These are phyloP conservation scores for Galeruca laticollis DNA, from an alignment of 2,888 invertebrate species.

Conservation along the genomic window DNA sequence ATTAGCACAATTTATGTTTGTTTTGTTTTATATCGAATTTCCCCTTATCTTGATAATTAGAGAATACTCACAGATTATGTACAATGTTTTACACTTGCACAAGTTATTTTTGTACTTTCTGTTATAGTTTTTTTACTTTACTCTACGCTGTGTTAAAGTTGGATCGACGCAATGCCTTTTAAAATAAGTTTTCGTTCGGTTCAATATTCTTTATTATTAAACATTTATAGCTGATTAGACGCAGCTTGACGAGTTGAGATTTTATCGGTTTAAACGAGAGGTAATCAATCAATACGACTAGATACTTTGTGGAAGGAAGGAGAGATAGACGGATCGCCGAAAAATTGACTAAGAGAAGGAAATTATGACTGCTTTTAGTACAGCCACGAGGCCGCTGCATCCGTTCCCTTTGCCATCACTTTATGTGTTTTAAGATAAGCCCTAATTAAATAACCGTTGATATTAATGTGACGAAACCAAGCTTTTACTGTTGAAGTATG, in stretches of 20 bases:
- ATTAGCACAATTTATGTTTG: no score
- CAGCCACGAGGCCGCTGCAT: not conserved
- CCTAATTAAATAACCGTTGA: conserved; percentile 17
- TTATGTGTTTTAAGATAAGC: conserved; percentile 1
- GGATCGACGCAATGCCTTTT: not conserved
- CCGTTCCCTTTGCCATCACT: not conserved
- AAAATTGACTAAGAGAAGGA: conserved; percentile 12
- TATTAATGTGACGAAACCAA: not conserved
- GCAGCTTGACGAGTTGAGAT: conserved; percentile 15
- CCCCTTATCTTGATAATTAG: no score
- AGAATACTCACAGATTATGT: no score
- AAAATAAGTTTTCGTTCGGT: not conserved
- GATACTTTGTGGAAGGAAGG: not conserved
- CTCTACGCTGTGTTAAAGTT: no score
- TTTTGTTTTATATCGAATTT: no score
- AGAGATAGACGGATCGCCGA: conserved; percentile 10
- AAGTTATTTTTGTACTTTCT: no score
- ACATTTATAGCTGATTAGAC: conserved; percentile 25
- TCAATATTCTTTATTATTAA: conserved; percentile 6
- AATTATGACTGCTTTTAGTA: conserved; percentile 19
- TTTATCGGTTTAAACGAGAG: conserved; percentile 13
- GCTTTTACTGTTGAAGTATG: not conserved
- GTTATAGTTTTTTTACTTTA: no score
- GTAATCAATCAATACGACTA: conserved; percentile 21
- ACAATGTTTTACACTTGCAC: no score